Base-by-base conservation (phyloP, 1,140 invertebrate species). In the Aradophagus sp. region DNA sequence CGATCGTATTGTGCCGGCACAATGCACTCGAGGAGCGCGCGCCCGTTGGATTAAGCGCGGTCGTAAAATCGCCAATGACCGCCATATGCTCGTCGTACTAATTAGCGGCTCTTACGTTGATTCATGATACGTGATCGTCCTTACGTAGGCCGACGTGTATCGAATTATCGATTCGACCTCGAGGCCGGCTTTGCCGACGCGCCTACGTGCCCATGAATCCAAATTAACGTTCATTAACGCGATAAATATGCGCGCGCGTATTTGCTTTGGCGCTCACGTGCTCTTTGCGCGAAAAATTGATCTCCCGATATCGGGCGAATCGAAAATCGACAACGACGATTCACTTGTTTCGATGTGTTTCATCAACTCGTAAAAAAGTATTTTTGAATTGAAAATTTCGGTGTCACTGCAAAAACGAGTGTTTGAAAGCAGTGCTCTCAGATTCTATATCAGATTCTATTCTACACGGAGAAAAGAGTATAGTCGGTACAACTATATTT, bases 21-120 rank as follows among this genome's bases (percentile, higher is more conserved):
- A 14, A 59, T 44, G 55, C 42, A 27, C 26, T 16, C 17, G 39
- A 65, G 23, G 13, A 39, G 27, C 32, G 32, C 35, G 29, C 59
- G 44, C 34, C 44, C 59, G 44, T 34, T 39, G 63, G 76, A 77
- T 74, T 74, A 77, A 72, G 59, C 48, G 38, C 71, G 34, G 19
- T 35, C 65, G 63, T 72, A 73, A 77, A 81, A 78, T 75, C 75
- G 76, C 65, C 73, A 66, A 66, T 77, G 77, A 80, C 75, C 77
- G 65, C 71, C 80, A 81, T 83, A 83, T 82, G 81, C 62, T 71
- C 73, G 16, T 42, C 59, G 53, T 27, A 67, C 59, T 71, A 77
- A 73, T 67, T 73, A 77, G 74, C 27, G 26, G 56, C 42, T 59
- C 71, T 69, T 71, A 67, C 53, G 44, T 69, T 62, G 47, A 58